A percentile compares a stretch with the other conserved stretches of the same genome.
Evolutionary conservation across 1,140 invertebrate species (phyloP).

Genomic region (Drosophila pallidifrons): DNA sequence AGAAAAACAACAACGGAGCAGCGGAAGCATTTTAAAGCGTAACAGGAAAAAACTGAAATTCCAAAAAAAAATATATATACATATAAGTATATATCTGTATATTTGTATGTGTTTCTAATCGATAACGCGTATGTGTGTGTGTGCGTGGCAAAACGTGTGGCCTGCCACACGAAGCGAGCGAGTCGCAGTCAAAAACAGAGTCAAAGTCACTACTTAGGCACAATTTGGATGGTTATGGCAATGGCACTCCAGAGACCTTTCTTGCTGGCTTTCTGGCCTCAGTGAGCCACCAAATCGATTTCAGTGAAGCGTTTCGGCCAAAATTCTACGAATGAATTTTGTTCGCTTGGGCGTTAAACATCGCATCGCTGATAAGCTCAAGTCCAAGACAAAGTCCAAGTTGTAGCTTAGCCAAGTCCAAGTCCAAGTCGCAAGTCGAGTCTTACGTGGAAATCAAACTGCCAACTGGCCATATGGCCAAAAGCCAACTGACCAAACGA

Average conservation of each 20-base stretch:
- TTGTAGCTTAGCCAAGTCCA: constrained; percentile 4
- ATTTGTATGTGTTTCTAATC: constrained; percentile 59
- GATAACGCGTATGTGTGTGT: constrained; percentile 54
- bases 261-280: background rate
- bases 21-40: constrained; percentile 82
- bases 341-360: constrained; percentile 71
- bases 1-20: constrained; percentile 45
- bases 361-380: constrained; percentile 72
- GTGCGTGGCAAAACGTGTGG: constrained; percentile 21
- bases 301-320: constrained; percentile 60
- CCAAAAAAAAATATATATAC: constrained; percentile 42
- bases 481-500: constrained; percentile 61
- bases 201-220: constrained; percentile 75
- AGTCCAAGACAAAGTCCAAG: background rate
- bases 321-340: constrained; percentile 80
- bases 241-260: constrained; percentile 78
- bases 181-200: constrained; percentile 6
- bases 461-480: constrained; percentile 43
- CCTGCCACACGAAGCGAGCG: constrained; percentile 20
- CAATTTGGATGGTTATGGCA: constrained; percentile 82
- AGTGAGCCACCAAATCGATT: constrained; percentile 63
- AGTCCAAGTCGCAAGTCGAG: constrained; percentile 15
- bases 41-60: constrained; percentile 64
- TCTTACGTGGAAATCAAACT: constrained; percentile 79
- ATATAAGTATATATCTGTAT: constrained; percentile 37